These are phyloP conservation scores for Drosophila putrida DNA, from an alignment of 2,888 invertebrate species.

Conservation along the genomic window DNA sequence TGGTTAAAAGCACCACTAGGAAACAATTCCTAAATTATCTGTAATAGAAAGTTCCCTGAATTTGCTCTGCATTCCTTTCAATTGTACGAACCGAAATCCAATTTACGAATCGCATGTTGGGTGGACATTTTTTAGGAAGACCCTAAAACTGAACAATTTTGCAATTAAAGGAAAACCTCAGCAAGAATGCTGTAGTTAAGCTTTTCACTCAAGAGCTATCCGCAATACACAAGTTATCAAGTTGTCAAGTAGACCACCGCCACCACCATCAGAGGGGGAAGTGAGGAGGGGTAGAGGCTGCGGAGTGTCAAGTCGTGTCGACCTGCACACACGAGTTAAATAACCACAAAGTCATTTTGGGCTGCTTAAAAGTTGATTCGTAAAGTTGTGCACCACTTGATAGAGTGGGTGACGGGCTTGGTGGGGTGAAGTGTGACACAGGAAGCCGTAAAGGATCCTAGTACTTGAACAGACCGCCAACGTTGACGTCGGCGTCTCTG, in stretches of 20 bases:
- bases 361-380: constrained; percentile 80
- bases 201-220: constrained; percentile 26
- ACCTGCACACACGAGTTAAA: constrained; percentile 45
- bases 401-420: neutral
- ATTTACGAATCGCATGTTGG: constrained; percentile 4
- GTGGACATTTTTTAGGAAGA: neutral
- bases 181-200: constrained; percentile 22
- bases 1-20: neutral
- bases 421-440: constrained; percentile 32
- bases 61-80: neutral
- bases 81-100: neutral
- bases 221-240: constrained; percentile 73
- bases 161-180: constrained; percentile 54
- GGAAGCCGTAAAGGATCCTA: constrained; percentile 48
- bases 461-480: constrained; percentile 47
- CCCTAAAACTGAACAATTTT: constrained; percentile 30
- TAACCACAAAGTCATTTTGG: constrained; percentile 77
- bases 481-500: constrained; percentile 46
- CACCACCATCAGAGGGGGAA: neutral
- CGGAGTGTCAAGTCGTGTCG: constrained; percentile 10
- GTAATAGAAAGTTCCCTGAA: neutral
- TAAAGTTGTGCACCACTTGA: constrained; percentile 73
- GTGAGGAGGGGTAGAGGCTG: neutral
- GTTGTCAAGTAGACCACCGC: constrained; percentile 64
- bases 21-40: neutral